These are phyloP conservation scores for Leptinotarsa lineolata DNA, from an alignment of 1,140 invertebrate species.

Conservation along the genomic window DNA sequence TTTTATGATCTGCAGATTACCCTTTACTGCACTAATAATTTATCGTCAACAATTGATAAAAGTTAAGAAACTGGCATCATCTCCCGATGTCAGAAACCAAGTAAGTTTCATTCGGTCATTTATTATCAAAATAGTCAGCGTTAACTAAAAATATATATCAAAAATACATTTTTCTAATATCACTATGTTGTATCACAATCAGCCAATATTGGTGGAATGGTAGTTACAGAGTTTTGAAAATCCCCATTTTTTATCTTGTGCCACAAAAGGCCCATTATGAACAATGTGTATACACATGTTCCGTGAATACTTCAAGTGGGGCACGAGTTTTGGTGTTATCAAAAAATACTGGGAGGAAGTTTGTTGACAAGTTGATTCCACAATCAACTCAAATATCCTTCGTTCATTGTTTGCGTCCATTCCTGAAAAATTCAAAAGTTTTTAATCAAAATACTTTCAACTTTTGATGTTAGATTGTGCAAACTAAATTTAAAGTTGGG, in stretches of 20 bases:
- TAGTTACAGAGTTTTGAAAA: constrained; percentile 45
- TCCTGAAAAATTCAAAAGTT: constrained; percentile 32
- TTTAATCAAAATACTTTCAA: too few species aligned
- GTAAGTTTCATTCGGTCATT: constrained; percentile 40
- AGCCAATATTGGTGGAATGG: constrained; percentile 29
- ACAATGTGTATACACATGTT: constrained; percentile 50
- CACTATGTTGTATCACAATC: background rate
- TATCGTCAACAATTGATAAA: constrained; percentile 62
- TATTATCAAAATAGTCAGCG: background rate
- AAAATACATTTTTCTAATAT: background rate
- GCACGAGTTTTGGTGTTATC: constrained; percentile 81
- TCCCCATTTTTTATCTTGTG: constrained; percentile 42
- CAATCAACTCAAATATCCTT: constrained; percentile 83
- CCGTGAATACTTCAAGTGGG: constrained; percentile 46
- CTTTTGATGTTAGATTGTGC: too few species aligned
- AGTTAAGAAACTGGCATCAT: constrained; percentile 21
- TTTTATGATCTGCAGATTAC: constrained; percentile 69
- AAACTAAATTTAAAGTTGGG: too few species aligned
- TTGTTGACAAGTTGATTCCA: constrained; percentile 73
- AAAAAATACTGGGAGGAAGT: constrained; percentile 86
- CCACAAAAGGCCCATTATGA: constrained; percentile 51
- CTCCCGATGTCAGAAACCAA: constrained; percentile 49
- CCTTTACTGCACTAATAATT: constrained; percentile 70
- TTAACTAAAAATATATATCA: background rate
- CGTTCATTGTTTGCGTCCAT: constrained; percentile 78